Evolutionary conservation across 2,888 invertebrate genomes (phyloP).

Genomic region (Pterobdella sp.): DNA sequence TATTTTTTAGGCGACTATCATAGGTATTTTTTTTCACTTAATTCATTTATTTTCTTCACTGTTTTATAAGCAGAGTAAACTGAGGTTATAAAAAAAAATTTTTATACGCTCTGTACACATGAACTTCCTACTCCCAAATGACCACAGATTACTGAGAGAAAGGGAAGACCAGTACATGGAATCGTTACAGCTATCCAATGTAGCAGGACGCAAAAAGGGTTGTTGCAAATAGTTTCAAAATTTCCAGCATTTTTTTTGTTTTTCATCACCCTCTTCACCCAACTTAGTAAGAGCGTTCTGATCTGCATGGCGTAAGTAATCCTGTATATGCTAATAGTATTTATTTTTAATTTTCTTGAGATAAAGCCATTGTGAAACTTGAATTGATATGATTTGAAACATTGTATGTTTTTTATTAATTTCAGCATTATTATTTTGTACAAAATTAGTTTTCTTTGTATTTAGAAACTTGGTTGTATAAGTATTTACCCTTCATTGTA

Average conservation of each 20-base stretch:
- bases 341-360: too few relatives aligned
- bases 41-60: neutral
- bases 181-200: slow-evolving; percentile 44
- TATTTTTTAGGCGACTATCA: neutral
- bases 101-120: too few relatives aligned
- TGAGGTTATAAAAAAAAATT: too few relatives aligned
- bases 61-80: too few relatives aligned
- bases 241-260: neutral
- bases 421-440: too few relatives aligned
- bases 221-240: slow-evolving; percentile 39
- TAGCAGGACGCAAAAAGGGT: slow-evolving; percentile 42
- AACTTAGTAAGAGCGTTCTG: neutral
- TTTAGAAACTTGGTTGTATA: too few relatives aligned
- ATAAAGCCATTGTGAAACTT: too few relatives aligned
- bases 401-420: too few relatives aligned
- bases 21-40: neutral
- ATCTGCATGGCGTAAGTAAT: neutral
- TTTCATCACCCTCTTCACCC: neutral
- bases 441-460: too few relatives aligned
- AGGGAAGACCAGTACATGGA: slow-evolving; percentile 51
- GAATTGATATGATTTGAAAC: too few relatives aligned
- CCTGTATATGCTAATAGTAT: too few relatives aligned
- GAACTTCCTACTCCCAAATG: neutral
- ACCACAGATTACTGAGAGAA: slow-evolving; percentile 45
- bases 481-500: too few relatives aligned